Percentiles rank a stretch among this genome's conserved stretches.
These are phyloP conservation scores for Cyrtonyx montezumae DNA, from an alignment of 2,113 vertebrate genomes.

Conservation along the genomic window DNA sequence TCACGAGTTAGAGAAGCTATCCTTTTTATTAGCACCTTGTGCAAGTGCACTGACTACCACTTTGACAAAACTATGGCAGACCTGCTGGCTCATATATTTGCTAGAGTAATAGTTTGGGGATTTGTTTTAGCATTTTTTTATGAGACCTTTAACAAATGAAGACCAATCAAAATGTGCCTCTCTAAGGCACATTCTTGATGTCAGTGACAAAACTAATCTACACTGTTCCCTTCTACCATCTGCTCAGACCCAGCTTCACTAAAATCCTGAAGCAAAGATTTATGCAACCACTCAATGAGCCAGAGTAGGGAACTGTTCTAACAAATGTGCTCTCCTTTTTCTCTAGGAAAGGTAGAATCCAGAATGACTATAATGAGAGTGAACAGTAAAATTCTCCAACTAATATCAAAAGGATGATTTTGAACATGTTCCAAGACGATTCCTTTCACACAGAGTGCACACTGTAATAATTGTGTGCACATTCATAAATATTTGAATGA, in stretches of 20 bases:
- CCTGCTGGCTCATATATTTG: background rate
- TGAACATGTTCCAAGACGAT: background rate
- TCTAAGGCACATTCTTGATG: background rate
- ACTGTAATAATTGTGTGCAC: background rate
- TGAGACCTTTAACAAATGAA: background rate
- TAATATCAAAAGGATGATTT: background rate
- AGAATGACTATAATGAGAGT: background rate
- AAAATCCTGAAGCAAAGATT: background rate
- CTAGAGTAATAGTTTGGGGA: background rate
- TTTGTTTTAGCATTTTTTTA: background rate
- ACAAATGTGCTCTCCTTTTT: background rate
- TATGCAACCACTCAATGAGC: background rate
- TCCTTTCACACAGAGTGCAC: background rate
- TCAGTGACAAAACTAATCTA: background rate
- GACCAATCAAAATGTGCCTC: background rate
- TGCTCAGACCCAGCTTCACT: fast-evolving
- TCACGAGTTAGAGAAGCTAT: background rate
- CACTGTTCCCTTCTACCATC: fast-evolving
- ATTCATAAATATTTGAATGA: background rate
- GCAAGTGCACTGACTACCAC: background rate
- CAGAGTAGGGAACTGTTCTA: background rate
- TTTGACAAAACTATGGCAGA: background rate
- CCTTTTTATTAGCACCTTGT: background rate
- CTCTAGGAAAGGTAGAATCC: background rate
- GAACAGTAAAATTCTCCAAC: background rate